Conservation (phyloP, 2,113 vertebrate genomes). For the Salvator merianae region DNA sequence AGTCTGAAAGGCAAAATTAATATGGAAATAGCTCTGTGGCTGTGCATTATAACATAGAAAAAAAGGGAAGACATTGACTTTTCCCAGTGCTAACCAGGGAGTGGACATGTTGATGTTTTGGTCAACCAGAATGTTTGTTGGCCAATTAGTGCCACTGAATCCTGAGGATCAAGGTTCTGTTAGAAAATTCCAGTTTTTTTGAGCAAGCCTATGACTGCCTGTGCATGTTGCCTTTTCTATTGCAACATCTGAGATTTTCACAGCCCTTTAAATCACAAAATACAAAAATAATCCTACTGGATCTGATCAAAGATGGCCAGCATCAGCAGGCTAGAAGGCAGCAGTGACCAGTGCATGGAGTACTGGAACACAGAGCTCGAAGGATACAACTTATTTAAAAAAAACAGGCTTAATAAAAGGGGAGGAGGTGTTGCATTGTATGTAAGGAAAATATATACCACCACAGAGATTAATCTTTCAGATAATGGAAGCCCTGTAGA, state of each 20-base stretch:
- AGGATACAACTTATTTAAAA: no score
- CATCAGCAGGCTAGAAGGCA: no score
- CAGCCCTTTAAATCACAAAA: not conserved
- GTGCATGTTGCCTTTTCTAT: not conserved
- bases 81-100: not conserved
- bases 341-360: no score
- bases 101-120: not conserved
- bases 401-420: no score
- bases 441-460: no score
- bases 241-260: not conserved
- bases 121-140: not conserved
- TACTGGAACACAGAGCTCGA: no score
- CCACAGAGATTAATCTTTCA: no score
- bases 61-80: constrained; percentile 1
- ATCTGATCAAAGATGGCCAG: not conserved
- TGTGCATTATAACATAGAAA: not conserved
- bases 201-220: not conserved
- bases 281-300: not conserved
- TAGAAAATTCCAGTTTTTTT: not conserved
- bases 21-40: constrained; percentile 19
- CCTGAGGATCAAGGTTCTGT: not conserved
- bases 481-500: no score
- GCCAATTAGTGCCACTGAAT: not conserved
- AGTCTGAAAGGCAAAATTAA: constrained; percentile 6
- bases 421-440: no score